Base-by-base conservation (phyloP, 2,888 invertebrate genomes). In the Melanchra persicariae region DNA sequence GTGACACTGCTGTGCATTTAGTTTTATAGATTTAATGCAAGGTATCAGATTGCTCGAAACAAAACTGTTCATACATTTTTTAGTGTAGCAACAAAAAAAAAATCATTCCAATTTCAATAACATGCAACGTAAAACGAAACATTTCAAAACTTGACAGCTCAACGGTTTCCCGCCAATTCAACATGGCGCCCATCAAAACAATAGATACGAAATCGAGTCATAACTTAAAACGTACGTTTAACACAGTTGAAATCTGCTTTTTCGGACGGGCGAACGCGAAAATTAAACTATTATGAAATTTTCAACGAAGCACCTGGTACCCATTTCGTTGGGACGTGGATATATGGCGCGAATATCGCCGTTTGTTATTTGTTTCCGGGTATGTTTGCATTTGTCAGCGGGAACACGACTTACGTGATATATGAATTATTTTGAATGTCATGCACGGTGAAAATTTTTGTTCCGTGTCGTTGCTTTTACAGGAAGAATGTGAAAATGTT, bases 271-370 rank as follows among this genome's bases (percentile, higher is more conserved):
- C 60, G 80, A 70, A 70, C 80, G 73, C 72, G 85, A 83, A 88
- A 87, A 88, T 88, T 87, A 87, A 88, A 88, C 86, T 89, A 88
- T 86, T 88, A 88, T 88, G 83, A 86, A 87, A 85, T 88, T 86
- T 85, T 75, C 79, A 84, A 70, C 81, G 70, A 71, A 84, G 87
- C 91, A 91, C 90, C 91, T 90, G 90, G 83, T 82, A 79, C 84
- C 84, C 87, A 83, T 87, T 87, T 78, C 78, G 80, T 74, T 59
- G 69, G 77, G 83, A 85, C 85, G 82, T 79, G 83, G 82, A 90
- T 87, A 87, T 88, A 91, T 88, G 87, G 89, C 80, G 74, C 79
- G 87, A 86, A 90, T 87, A 89, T 89, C 84, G 86, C 73, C 76
- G 72, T 81, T 77, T 85, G 84, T 81, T 89, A 88, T 90, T 89